Evolutionary conservation across 2,888 invertebrate species (phyloP).

Genomic region (Augiades crinisus): DNA sequence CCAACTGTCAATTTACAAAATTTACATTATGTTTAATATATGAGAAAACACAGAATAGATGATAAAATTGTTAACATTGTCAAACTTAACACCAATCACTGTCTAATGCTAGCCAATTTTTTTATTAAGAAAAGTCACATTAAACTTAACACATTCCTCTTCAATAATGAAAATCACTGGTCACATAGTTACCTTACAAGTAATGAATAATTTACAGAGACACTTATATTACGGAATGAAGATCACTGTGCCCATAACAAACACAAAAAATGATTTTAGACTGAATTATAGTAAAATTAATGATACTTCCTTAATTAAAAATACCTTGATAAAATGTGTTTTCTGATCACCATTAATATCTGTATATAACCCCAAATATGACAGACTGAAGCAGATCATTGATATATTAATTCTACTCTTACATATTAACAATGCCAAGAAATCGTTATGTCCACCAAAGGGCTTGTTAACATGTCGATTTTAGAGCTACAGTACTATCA

Average conservation of each 20-base stretch:
- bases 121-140: background rate
- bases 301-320: too few species aligned
- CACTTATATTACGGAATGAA: constrained; percentile 53
- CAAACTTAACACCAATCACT: constrained; percentile 9
- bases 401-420: too few species aligned
- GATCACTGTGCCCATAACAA: constrained; percentile 49
- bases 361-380: too few species aligned
- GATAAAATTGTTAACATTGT: constrained; percentile 9
- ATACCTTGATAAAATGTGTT: too few species aligned
- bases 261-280: constrained; percentile 30
- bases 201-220: constrained; percentile 40
- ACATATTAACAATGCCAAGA: too few species aligned
- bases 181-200: constrained; percentile 33
- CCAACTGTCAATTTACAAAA: background rate
- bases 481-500: too few species aligned
- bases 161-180: constrained; percentile 1
- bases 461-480: too few species aligned
- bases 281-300: constrained; percentile 22
- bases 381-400: too few species aligned
- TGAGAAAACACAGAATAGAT: background rate
- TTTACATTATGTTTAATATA: background rate
- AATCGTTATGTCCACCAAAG: too few species aligned
- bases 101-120: background rate
- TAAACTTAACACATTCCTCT: constrained; percentile 5
- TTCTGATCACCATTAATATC: too few species aligned